Conservation (phyloP, 64 coral and sea anemone species). For the Astreopora myriophthalma region DNA sequence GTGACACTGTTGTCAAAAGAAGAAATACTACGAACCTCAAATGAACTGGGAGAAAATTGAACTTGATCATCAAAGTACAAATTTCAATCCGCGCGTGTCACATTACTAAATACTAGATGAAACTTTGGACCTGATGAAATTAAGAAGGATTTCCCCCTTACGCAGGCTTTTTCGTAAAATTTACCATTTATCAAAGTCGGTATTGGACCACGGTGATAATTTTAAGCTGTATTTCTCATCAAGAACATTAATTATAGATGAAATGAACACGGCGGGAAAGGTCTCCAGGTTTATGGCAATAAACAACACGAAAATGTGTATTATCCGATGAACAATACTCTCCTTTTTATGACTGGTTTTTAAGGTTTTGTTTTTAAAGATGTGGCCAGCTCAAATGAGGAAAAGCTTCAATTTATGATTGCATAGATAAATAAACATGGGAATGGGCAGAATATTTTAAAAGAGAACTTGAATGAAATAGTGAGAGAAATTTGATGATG, state of each 20-base stretch:
- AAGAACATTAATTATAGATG: slow-evolving; percentile 46
- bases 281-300: neutral
- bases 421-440: neutral
- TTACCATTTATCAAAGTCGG: neutral
- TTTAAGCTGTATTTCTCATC: slow-evolving; percentile 50
- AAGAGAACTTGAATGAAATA: slow-evolving; percentile 1
- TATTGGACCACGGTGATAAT: slow-evolving; percentile 25
- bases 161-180: neutral
- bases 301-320: slow-evolving; percentile 15
- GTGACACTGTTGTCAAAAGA: slow-evolving; percentile 33
- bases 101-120: neutral
- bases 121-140: neutral
- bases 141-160: neutral
- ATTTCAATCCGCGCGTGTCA: neutral
- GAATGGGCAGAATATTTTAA: neutral
- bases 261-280: slow-evolving; percentile 1
- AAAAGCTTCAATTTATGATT: neutral
- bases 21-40: slow-evolving; percentile 34
- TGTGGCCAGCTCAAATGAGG: neutral
- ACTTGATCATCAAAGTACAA: neutral
- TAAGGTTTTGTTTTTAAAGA: neutral
- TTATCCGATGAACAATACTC: neutral
- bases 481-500: slow-evolving; percentile 10
- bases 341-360: neutral
- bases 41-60: slow-evolving; percentile 39